Base-by-base conservation (phyloP, 2,797 vertebrate species). In the Acanthurus tractus region DNA sequence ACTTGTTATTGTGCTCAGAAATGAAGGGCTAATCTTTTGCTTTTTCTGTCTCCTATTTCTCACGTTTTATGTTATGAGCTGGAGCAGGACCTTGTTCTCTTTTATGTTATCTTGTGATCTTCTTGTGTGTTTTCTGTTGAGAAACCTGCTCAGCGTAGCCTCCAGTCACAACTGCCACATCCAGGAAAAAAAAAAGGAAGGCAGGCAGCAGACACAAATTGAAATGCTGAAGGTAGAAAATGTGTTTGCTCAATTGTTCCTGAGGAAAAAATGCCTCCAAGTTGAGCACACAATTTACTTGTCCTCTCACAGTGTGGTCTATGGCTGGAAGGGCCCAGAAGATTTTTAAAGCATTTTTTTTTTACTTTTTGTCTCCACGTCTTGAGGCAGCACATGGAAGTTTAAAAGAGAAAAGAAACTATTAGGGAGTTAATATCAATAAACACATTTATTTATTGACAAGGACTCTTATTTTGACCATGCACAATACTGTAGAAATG, bases 401-500 rank as follows among this genome's bases (percentile, higher is more conserved):
- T 57, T 17, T 57, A 3, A 15, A 63, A 53, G 40, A 70, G 42
- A 34, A 40, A 38, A 71, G 7, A 68, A 71, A 22, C 22, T 18
- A 63, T 67, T 70, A 58, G 82, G 53, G 63, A 68, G 66, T 83
- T 82, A 36, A 83, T 70, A 82, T 78, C 86, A 93, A 94, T 93
- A 94, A 93, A 94, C 70, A 79, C 73, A 45, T 91, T 79, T 93
- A 94, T 94, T 93, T 93, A 93, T 94, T 93, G 85, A 91, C 62
- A 66, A 52, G 12, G 73, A 70, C 53, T 67, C 59, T 72, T 82
- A 63, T 83, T 88, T 78, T 71, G 48, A 83, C 36, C 57, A 83
- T 88, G 84, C 89, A 85, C 57, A 59, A 81, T 76, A 87, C 55
- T 50, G 63, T 22, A 69, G 42, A 67, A 77, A 65, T 48, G 44